Evolutionary conservation across 2,797 vertebrate species (phyloP).

Genomic region (Sebastes oblongus): DNA sequence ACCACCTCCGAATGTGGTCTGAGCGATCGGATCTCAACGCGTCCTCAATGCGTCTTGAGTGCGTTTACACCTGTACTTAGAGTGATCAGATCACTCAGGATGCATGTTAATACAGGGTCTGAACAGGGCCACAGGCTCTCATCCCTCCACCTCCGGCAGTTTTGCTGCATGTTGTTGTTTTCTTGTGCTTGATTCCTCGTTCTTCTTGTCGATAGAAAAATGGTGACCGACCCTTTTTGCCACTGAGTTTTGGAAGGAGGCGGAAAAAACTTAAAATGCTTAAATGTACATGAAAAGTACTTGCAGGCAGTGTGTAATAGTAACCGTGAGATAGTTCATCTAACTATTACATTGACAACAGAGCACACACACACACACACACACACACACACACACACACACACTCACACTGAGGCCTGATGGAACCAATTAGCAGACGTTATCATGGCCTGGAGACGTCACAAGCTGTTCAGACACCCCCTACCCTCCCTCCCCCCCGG

Average conservation of each 20-base stretch:
- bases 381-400: conserved; percentile 37
- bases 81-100: no score
- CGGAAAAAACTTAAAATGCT: neutral
- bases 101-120: no score
- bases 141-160: no score
- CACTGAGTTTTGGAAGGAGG: neutral
- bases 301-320: neutral
- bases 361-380: conserved; percentile 34
- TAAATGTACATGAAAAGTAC: neutral
- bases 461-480: conserved; percentile 72
- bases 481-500: neutral
- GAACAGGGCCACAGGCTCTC: no score
- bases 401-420: conserved; percentile 50
- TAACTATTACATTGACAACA: neutral
- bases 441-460: conserved; percentile 77
- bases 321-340: neutral
- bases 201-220: neutral
- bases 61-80: no score
- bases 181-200: neutral
- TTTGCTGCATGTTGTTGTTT: neutral
- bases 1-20: no score
- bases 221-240: neutral
- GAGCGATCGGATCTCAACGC: no score
- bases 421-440: conserved; percentile 75
- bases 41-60: no score